phyloP scores from a whole-genome alignment of 2,797 vertebrate species.

The Gymnothorax reevesii region DNA sequence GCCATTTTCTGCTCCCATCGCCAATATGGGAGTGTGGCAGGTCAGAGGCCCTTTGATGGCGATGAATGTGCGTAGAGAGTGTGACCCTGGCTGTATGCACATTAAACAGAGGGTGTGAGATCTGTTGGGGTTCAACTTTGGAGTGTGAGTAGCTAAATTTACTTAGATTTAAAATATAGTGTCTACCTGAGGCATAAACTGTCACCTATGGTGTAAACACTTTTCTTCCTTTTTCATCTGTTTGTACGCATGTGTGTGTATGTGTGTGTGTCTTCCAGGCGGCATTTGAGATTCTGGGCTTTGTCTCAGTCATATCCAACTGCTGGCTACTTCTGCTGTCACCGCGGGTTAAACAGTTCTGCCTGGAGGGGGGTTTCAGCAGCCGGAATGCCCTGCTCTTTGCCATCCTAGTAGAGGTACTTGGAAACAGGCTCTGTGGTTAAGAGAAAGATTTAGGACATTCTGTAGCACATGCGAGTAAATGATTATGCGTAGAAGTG shows the following conservation, averaged over 20 bases:
- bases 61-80: neutral
- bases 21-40: conserved; percentile 79
- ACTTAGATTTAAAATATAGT: neutral
- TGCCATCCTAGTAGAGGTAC: conserved; percentile 73
- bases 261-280: conserved; percentile 54
- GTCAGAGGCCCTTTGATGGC: conserved; percentile 51
- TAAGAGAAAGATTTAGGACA: neutral
- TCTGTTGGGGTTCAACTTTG: neutral
- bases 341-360: conserved; percentile 58
- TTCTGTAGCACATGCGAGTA: neutral
- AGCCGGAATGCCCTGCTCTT: conserved; percentile 59
- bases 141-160: neutral
- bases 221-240: conserved; percentile 6
- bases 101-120: neutral
- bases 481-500: neutral
- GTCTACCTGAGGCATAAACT: neutral
- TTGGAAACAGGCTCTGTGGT: conserved; percentile 1
- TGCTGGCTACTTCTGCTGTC: conserved; percentile 79
- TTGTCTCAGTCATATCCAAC: conserved; percentile 77
- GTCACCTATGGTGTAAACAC: neutral
- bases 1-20: conserved; percentile 70
- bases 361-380: conserved; percentile 60
- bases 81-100: neutral
- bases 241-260: conserved; percentile 10
- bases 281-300: conserved; percentile 78